Evolutionary conservation across 2,113 vertebrate genomes (phyloP).

Genomic region (Labeo catla): DNA sequence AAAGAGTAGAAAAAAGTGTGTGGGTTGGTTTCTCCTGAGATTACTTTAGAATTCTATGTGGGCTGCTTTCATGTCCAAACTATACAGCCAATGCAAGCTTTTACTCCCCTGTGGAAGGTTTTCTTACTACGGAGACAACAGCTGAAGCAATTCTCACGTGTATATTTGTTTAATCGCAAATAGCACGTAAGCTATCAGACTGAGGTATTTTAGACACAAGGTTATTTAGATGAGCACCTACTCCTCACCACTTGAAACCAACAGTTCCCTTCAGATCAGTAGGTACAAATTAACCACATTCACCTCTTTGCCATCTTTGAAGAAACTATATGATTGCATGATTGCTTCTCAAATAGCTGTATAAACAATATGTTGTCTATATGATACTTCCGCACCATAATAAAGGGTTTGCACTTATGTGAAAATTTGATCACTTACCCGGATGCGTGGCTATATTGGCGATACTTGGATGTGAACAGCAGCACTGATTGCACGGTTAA

Average conservation of each 20-base stretch:
- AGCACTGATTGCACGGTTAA: too few species aligned
- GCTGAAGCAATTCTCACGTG: neutral
- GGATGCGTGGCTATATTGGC: too few species aligned
- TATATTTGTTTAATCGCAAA: neutral
- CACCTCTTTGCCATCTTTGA: neutral
- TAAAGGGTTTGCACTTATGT: too few species aligned
- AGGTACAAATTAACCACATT: neutral
- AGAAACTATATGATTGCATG: neutral
- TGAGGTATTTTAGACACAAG: slow-evolving; percentile 9
- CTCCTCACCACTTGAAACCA: neutral
- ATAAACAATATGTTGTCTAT: neutral
- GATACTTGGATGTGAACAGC: too few species aligned
- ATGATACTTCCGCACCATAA: neutral
- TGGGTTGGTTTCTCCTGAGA: slow-evolving; percentile 55
- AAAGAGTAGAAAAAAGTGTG: slow-evolving; percentile 11
- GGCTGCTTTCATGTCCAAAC: slow-evolving; percentile 32
- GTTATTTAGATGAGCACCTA: neutral
- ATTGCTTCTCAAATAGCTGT: neutral
- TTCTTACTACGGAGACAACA: neutral
- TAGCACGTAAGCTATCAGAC: neutral
- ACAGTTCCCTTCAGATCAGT: neutral
- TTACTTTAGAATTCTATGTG: slow-evolving; percentile 49
- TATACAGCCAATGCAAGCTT: slow-evolving; percentile 12
- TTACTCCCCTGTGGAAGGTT: neutral
- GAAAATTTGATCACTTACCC: too few species aligned